These are phyloP conservation scores for Motacilla alba DNA, from an alignment of 2,113 vertebrate genomes.

Conservation along the genomic window DNA sequence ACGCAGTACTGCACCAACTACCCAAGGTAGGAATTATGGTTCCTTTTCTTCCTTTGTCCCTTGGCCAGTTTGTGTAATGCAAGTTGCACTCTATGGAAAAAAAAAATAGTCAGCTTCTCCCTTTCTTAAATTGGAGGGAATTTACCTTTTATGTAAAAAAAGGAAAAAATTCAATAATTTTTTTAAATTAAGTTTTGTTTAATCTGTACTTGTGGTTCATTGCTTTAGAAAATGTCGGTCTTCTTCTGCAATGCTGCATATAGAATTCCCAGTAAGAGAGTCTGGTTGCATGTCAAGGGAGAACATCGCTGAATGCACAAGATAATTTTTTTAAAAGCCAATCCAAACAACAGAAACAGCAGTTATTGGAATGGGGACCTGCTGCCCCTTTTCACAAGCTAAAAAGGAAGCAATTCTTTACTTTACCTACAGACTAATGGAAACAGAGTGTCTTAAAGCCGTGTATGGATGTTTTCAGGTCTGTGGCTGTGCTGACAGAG, in stretches of 20 bases:
- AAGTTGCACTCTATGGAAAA: neutral
- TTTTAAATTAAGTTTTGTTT: neutral
- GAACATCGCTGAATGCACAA: neutral
- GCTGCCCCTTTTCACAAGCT: neutral
- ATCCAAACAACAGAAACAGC: neutral
- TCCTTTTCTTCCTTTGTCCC: neutral
- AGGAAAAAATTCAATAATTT: no score
- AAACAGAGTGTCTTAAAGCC: neutral
- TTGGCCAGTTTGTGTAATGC: neutral
- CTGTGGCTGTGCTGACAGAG: constrained; percentile 93
- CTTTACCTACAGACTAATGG: neutral
- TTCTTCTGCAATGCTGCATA: neutral
- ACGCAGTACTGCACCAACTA: constrained; percentile 97
- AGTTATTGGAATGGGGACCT: neutral
- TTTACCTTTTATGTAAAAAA: neutral
- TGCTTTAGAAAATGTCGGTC: neutral
- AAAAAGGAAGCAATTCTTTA: neutral
- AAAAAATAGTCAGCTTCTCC: neutral
- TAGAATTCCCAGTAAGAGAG: neutral
- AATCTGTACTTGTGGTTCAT: neutral
- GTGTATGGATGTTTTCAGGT: constrained; percentile 72
- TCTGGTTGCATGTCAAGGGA: neutral
- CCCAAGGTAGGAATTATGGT: constrained; percentile 78
- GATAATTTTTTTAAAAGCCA: neutral
- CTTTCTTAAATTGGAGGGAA: neutral